Evolutionary conservation across 2,797 vertebrate species (phyloP).

Genomic region (Sebastes itinus): DNA sequence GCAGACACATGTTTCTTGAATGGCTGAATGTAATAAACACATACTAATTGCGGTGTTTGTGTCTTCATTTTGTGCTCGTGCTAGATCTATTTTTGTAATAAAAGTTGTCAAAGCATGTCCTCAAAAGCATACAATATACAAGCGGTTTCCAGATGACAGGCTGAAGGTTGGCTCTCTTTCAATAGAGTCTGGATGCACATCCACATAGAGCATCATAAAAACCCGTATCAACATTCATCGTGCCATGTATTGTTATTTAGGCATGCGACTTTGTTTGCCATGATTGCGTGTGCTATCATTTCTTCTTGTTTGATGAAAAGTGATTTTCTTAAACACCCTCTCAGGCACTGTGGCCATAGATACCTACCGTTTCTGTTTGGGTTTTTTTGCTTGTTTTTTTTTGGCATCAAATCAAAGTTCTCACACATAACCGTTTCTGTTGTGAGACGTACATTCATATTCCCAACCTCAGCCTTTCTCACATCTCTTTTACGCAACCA

Average conservation of each 20-base stretch:
- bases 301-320: conserved; percentile 40
- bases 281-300: neutral
- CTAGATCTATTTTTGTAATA: neutral
- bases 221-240: neutral
- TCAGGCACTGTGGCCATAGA: conserved; percentile 13
- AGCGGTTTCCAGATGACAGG: neutral
- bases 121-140: neutral
- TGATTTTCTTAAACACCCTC: conserved; percentile 34
- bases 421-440: conserved; percentile 1
- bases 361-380: neutral
- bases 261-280: neutral
- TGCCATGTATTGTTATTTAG: conserved; percentile 6
- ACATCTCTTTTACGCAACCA: conserved; percentile 10
- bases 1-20: neutral
- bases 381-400: neutral
- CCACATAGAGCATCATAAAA: neutral
- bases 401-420: conserved; percentile 49
- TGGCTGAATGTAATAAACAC: neutral
- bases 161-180: neutral
- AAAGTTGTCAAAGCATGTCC: neutral
- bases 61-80: neutral
- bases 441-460: conserved; percentile 43
- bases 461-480: conserved; percentile 18
- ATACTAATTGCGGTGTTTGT: neutral
- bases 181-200: neutral